Evolutionary conservation across 2,113 vertebrate species (phyloP).

Genomic region (Lucifuga dentata): DNA sequence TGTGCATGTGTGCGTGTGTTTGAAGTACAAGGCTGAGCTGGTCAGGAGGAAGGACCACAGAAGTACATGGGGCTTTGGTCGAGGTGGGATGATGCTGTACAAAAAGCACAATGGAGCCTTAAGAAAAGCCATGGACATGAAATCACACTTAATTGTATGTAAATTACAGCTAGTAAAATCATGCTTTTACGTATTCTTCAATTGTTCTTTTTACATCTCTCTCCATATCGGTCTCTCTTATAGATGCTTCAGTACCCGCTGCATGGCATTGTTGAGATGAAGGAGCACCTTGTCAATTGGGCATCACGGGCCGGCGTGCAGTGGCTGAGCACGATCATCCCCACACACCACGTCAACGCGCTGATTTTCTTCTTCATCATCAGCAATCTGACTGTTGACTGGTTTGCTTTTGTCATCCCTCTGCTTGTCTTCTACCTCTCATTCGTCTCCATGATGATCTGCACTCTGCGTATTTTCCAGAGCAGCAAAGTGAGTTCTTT

Average conservation of each 20-base stretch:
- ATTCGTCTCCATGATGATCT: slow-evolving; percentile 97
- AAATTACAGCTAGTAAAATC: not conserved
- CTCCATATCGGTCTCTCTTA: not conserved
- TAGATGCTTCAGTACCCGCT: slow-evolving; percentile 94
- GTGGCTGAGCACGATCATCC: slow-evolving; percentile 95
- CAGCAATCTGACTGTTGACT: slow-evolving; percentile 95
- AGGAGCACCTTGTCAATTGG: slow-evolving; percentile 93
- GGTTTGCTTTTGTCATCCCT: slow-evolving; percentile 94
- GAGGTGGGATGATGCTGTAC: slow-evolving; percentile 70
- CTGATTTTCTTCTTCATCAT: slow-evolving; percentile 98
- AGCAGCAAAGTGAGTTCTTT: slow-evolving; percentile 92
- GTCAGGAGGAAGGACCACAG: slow-evolving; percentile 46
- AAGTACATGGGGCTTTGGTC: slow-evolving; percentile 71
- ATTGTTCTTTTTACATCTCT: too few relatives aligned
- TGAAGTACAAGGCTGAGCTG: slow-evolving; percentile 48
- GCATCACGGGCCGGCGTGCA: slow-evolving; percentile 95
- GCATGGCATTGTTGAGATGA: slow-evolving; percentile 89
- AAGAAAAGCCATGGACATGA: slow-evolving; percentile 78
- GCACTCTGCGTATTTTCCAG: slow-evolving; percentile 94
- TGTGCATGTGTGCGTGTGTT: slow-evolving; percentile 18
- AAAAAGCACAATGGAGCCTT: slow-evolving; percentile 61
- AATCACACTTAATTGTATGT: slow-evolving; percentile 71
- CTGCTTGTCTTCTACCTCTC: slow-evolving; percentile 96
- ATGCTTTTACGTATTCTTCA: too few relatives aligned
- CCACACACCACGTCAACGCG: slow-evolving; percentile 96